Conservation (phyloP, 1,140 invertebrate genomes). For the Megathymus violae region DNA sequence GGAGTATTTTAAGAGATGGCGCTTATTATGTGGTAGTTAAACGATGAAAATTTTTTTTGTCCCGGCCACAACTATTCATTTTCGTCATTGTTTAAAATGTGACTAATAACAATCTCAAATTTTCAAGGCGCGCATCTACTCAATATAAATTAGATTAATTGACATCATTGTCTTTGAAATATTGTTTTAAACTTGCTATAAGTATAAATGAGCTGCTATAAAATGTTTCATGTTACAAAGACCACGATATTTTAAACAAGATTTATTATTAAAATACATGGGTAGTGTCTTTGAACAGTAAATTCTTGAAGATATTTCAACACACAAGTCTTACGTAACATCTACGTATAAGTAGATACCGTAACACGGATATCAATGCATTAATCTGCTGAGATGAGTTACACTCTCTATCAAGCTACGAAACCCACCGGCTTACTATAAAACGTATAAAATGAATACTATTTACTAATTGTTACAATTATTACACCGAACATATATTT, state of each 20-base stretch:
- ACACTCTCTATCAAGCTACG: not conserved
- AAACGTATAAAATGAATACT: conserved; percentile 21
- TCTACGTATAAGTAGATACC: too few species aligned
- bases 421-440: not conserved
- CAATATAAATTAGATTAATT: not conserved
- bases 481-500: not conserved
- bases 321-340: too few species aligned
- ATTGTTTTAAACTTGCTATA: not conserved
- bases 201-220: not conserved
- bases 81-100: too few species aligned
- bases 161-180: not conserved
- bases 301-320: too few species aligned
- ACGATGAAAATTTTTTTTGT: not conserved
- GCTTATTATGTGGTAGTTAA: too few species aligned
- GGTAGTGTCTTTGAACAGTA: too few species aligned
- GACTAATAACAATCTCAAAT: not conserved
- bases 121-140: not conserved
- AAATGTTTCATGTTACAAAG: not conserved
- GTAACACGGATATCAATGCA: too few species aligned
- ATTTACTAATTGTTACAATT: conserved; percentile 6
- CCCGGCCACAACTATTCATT: not conserved
- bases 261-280: too few species aligned
- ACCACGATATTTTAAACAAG: not conserved
- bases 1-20: too few species aligned
- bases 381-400: not conserved